Conservation (phyloP, 2,113 vertebrate genomes). For the Micronycteris hirsuta region DNA sequence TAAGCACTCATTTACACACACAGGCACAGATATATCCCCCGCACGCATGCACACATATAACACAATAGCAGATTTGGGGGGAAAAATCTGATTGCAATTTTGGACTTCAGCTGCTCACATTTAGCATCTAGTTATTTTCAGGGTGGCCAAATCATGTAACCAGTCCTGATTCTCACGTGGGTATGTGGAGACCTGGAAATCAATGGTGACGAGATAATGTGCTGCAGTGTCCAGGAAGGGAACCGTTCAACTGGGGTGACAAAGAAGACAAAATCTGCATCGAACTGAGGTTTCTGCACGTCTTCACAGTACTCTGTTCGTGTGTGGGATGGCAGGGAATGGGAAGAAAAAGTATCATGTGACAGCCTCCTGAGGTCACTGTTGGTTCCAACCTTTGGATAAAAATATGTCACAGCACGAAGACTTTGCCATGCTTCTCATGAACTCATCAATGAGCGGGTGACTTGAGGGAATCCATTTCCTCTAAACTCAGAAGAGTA, state of each 20-base stretch:
- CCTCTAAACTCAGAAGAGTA: no score
- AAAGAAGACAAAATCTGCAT: neutral
- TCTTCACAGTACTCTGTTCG: neutral
- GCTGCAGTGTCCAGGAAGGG: neutral
- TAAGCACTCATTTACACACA: neutral
- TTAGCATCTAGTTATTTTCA: constrained; percentile 31
- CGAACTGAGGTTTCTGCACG: rapidly evolving
- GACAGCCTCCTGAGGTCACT: neutral
- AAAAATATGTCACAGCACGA: neutral
- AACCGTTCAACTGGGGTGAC: neutral
- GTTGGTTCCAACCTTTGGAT: neutral
- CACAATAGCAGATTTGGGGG: neutral
- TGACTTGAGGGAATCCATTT: neutral
- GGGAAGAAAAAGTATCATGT: neutral
- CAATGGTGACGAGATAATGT: constrained; percentile 8
- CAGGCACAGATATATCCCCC: neutral
- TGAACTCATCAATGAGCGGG: rapidly evolving
- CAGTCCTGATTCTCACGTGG: neutral
- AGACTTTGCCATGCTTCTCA: neutral
- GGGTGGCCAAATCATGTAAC: neutral
- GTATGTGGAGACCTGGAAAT: constrained; percentile 13
- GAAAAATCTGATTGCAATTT: constrained; percentile 18
- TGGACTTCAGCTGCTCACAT: constrained; percentile 10
- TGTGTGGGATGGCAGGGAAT: neutral
- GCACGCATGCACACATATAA: neutral